Conservation (phyloP, 2,888 invertebrate genomes). For the Eupithecia insigniata region DNA sequence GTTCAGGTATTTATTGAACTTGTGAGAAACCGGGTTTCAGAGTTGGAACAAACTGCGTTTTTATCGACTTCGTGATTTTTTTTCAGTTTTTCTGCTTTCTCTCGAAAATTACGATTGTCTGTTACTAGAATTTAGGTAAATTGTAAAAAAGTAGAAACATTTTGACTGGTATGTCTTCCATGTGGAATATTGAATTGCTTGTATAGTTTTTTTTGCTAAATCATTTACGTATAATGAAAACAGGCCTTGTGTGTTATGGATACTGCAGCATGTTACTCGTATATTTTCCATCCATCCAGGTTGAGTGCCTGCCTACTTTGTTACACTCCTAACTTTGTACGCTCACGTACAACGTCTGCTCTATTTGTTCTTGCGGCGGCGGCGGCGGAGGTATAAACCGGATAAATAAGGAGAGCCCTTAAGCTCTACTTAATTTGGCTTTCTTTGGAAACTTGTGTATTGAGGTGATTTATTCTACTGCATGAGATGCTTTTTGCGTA, state of each 20-base stretch:
- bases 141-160: too few relatives aligned
- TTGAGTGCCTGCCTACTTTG: not conserved
- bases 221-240: not conserved
- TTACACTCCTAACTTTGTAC: slow-evolving; percentile 10
- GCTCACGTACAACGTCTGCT: slow-evolving; percentile 2
- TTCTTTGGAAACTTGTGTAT: slow-evolving; percentile 48
- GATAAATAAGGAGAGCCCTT: slow-evolving; percentile 20
- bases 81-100: not conserved
- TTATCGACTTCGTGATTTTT: not conserved
- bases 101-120: too few relatives aligned
- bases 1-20: slow-evolving; percentile 4
- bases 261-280: not conserved
- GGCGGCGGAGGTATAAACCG: slow-evolving; percentile 17
- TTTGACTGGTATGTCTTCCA: not conserved
- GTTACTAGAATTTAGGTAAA: too few relatives aligned
- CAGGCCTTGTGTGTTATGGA: not conserved
- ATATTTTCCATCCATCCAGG: not conserved
- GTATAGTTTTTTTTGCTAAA: not conserved
- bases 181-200: not conserved
- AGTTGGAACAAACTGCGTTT: not conserved
- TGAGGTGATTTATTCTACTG: slow-evolving; percentile 49
- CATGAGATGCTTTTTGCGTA: not conserved
- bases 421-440: slow-evolving; percentile 31
- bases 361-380: slow-evolving; percentile 6
- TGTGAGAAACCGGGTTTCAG: not conserved